A percentile compares a stretch with the other conserved stretches of the same genome.
Conservation (phyloP, 2,888 invertebrate genomes). For the Drosophila planitibia region DNA sequence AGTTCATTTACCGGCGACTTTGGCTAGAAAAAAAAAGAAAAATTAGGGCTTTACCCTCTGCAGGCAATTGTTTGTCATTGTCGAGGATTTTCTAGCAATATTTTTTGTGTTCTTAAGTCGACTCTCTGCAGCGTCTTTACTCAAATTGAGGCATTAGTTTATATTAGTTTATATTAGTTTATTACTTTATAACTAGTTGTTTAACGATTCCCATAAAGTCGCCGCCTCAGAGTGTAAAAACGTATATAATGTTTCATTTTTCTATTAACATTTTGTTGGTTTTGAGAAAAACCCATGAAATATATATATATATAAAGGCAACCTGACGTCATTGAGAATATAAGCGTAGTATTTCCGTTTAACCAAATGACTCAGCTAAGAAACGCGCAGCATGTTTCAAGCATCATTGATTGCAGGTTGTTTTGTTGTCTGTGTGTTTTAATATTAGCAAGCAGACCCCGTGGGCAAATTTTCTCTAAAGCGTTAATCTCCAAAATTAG, state of each 20-base stretch:
- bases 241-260: conserved; percentile 40
- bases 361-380: conserved; percentile 36
- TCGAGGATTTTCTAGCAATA: conserved; percentile 22
- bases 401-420: conserved; percentile 23
- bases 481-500: conserved; percentile 55
- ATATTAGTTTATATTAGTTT: conserved; percentile 13
- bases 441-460: conserved; percentile 13
- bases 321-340: conserved; percentile 57
- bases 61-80: conserved; percentile 22
- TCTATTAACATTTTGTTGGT: conserved; percentile 1
- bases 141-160: conserved; percentile 18
- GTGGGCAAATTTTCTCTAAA: conserved; percentile 40
- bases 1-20: conserved; percentile 37
- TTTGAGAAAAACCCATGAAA: conserved; percentile 55
- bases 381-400: conserved; percentile 26
- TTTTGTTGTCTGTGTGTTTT: background rate
- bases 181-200: background rate
- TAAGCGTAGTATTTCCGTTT: conserved; percentile 48
- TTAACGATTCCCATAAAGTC: conserved; percentile 37
- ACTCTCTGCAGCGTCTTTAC: conserved; percentile 28
- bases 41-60: background rate
- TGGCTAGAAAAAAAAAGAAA: background rate
- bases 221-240: background rate
- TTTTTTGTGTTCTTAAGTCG: conserved; percentile 23
- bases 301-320: background rate